Evolutionary conservation across 2,113 vertebrate genomes (phyloP).

Genomic region (Entelurus aequoreus): DNA sequence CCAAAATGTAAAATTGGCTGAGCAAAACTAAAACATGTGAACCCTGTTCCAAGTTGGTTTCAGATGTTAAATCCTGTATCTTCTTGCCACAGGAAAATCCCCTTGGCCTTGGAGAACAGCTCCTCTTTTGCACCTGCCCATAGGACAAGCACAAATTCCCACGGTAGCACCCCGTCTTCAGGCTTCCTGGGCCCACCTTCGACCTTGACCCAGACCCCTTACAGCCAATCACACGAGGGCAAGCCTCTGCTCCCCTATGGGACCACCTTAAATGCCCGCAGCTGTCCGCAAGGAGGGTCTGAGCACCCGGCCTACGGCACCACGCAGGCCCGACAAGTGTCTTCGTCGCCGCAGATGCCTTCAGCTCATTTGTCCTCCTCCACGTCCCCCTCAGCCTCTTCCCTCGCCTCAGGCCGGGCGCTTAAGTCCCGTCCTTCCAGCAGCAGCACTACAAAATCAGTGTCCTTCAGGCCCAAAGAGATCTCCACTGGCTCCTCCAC

Average conservation of each 20-base stretch:
- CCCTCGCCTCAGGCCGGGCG: slow-evolving; percentile 85
- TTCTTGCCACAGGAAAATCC: slow-evolving; percentile 83
- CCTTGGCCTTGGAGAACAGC: slow-evolving; percentile 82
- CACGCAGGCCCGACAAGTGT: slow-evolving; percentile 91
- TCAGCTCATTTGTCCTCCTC: slow-evolving; percentile 83
- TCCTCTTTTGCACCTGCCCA: slow-evolving; percentile 73
- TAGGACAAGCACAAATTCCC: slow-evolving; percentile 83
- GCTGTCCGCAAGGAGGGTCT: slow-evolving; percentile 75
- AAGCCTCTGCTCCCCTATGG: slow-evolving; percentile 87
- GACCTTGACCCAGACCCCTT: slow-evolving; percentile 78
- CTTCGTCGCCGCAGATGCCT: slow-evolving; percentile 92
- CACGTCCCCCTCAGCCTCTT: slow-evolving; percentile 72
- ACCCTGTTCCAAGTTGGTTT: neutral
- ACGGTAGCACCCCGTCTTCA: slow-evolving; percentile 71
- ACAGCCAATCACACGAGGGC: slow-evolving; percentile 75
- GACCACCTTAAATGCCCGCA: slow-evolving; percentile 90
- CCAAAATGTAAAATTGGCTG: too few relatives aligned
- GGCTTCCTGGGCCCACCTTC: slow-evolving; percentile 80
- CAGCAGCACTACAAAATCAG: slow-evolving; percentile 81
- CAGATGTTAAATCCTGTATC: neutral
- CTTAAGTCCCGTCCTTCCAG: slow-evolving; percentile 89
- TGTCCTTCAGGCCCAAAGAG: slow-evolving; percentile 65
- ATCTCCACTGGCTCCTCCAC: slow-evolving; percentile 54
- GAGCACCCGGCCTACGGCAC: slow-evolving; percentile 84
- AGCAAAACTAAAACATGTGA: too few relatives aligned